phyloP scores from a whole-genome alignment of 2,113 vertebrate species.

The Eulacestoma nigropectus region DNA sequence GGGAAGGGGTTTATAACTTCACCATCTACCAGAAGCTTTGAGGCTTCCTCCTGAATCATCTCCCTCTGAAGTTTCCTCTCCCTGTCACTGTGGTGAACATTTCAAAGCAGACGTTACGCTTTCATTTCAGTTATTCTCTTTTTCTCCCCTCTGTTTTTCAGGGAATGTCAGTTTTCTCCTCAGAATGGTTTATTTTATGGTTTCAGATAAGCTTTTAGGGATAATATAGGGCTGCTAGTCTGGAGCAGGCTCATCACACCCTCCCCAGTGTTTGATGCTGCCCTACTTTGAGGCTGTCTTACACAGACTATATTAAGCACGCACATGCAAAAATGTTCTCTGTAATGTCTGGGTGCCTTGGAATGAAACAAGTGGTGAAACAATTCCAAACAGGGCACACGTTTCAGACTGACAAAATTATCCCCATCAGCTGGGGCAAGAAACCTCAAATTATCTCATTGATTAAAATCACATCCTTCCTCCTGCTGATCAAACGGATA shows the following conservation, averaged over 20 bases:
- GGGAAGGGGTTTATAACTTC: neutral
- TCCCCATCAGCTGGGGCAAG: neutral
- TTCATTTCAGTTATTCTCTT: constrained; percentile 30
- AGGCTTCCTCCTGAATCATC: constrained; percentile 18
- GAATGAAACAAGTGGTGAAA: neutral
- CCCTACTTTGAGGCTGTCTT: neutral
- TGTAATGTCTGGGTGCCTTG: neutral
- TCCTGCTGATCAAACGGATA: neutral
- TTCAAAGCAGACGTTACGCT: neutral
- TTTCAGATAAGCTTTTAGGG: constrained; percentile 9
- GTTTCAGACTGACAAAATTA: neutral
- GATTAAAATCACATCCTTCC: neutral
- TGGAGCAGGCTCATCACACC: neutral
- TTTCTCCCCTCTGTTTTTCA: neutral
- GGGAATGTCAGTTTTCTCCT: constrained; percentile 33
- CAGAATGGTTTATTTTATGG: neutral
- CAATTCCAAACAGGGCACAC: neutral
- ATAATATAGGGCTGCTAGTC: neutral
- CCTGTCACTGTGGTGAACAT: constrained; percentile 6
- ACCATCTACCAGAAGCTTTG: constrained; percentile 14
- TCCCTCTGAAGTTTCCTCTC: constrained; percentile 46
- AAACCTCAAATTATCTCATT: neutral
- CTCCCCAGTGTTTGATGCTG: neutral
- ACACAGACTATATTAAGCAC: neutral
- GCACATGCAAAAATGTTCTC: neutral